These are phyloP conservation scores for Erebia palarica DNA, from an alignment of 2,888 invertebrate species.

Conservation along the genomic window DNA sequence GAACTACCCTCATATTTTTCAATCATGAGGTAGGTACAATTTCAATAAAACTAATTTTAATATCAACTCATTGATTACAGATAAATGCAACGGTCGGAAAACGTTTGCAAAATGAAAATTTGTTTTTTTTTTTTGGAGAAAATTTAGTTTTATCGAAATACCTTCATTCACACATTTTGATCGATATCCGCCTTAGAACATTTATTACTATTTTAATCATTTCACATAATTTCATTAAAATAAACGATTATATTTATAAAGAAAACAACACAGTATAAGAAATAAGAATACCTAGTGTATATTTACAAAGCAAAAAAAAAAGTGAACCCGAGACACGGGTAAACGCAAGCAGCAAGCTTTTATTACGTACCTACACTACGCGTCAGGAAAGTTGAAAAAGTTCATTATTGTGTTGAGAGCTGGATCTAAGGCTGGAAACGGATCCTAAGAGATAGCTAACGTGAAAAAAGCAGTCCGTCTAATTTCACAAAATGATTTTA, in stretches of 20 bases:
- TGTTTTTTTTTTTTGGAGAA: background rate
- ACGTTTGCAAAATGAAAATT: background rate
- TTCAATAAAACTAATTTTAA: conserved; percentile 6
- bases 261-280: conserved; percentile 4
- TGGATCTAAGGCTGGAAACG: too few species aligned
- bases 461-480: too few species aligned
- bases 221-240: background rate
- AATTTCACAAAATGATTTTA: too few species aligned
- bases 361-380: background rate
- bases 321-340: background rate
- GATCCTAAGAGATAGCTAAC: too few species aligned
- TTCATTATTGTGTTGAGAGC: too few species aligned
- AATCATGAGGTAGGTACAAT: background rate
- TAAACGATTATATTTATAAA: conserved; percentile 3
- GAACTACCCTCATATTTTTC: conserved; percentile 28
- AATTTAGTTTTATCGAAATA: background rate
- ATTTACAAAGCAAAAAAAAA: conserved; percentile 13
- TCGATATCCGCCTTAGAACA: conserved; percentile 3
- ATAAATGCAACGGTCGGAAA: background rate
- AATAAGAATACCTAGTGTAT: conserved; percentile 4
- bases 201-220: background rate
- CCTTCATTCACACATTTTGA: conserved; percentile 4
- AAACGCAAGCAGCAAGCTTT: background rate
- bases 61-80: background rate
- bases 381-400: background rate